A percentile compares a stretch with the other conserved stretches of the same genome.
Evolutionary conservation across 2,888 invertebrate species (phyloP).

Genomic region (Ennomos fuscantarius): DNA sequence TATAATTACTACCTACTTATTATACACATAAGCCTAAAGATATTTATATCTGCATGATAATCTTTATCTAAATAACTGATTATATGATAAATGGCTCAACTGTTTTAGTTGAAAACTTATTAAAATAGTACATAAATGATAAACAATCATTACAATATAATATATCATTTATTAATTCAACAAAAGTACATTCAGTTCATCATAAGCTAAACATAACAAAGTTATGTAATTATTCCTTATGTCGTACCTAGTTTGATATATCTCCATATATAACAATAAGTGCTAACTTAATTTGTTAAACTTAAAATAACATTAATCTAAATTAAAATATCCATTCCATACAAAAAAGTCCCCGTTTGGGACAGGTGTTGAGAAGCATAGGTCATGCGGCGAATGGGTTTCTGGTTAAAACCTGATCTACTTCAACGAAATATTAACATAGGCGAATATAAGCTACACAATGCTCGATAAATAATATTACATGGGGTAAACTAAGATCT

Average conservation of each 20-base stretch:
- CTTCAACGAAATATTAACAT: slow-evolving; percentile 16
- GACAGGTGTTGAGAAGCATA: slow-evolving; percentile 55
- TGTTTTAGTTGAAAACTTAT: too few relatives aligned
- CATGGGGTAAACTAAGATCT: slow-evolving; percentile 64
- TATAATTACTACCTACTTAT: too few relatives aligned
- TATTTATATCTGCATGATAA: too few relatives aligned
- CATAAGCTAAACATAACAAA: slow-evolving; percentile 28
- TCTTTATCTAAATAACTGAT: too few relatives aligned
- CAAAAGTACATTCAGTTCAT: slow-evolving; percentile 36
- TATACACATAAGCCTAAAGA: too few relatives aligned
- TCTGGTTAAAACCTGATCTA: slow-evolving; percentile 40
- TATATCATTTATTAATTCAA: slow-evolving; percentile 18
- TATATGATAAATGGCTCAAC: too few relatives aligned
- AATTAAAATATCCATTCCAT: slow-evolving; percentile 69
- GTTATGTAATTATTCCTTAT: slow-evolving; percentile 26
- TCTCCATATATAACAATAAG: slow-evolving; percentile 33
- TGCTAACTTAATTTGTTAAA: slow-evolving; percentile 20
- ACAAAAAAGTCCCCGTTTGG: slow-evolving; percentile 80
- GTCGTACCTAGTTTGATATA: slow-evolving; percentile 22
- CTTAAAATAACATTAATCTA: slow-evolving; percentile 44
- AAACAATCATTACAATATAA: slow-evolving; percentile 1
- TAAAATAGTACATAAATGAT: too few relatives aligned
- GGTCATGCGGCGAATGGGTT: slow-evolving; percentile 54
- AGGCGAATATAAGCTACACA: slow-evolving; percentile 58
- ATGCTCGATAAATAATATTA: slow-evolving; percentile 66